A percentile compares a stretch with the other conserved stretches of the same genome.
Evolutionary conservation across 2,797 vertebrate species (phyloP).

Genomic region (Pseudochaenichthys georgianus): DNA sequence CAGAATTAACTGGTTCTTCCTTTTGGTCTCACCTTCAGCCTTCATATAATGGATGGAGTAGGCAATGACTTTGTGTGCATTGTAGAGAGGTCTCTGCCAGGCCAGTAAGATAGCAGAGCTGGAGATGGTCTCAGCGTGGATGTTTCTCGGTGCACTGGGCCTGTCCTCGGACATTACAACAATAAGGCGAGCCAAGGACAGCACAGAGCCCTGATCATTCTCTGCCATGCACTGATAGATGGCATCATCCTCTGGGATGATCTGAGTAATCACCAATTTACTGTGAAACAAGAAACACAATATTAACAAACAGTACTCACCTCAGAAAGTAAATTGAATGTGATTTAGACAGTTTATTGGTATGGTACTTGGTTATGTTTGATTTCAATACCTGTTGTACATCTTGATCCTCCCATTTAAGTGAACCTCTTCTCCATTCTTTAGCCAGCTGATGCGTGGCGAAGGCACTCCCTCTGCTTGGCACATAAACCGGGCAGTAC

Average conservation of each 20-base stretch:
- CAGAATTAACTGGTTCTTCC: background rate
- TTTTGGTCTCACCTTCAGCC: slow-evolving; percentile 91
- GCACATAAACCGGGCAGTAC: slow-evolving; percentile 96
- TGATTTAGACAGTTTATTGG: background rate
- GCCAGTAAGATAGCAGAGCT: slow-evolving; percentile 98
- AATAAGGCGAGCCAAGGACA: slow-evolving; percentile 92
- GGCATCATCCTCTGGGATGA: slow-evolving; percentile 97
- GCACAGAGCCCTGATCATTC: slow-evolving; percentile 90
- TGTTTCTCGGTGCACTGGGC: slow-evolving; percentile 93
- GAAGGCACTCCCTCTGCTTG: slow-evolving; percentile 92
- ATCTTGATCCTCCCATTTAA: slow-evolving; percentile 98
- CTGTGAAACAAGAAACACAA: slow-evolving; percentile 71
- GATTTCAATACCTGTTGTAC: slow-evolving; percentile 91
- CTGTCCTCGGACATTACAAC: slow-evolving; percentile 98
- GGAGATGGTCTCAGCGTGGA: slow-evolving; percentile 96
- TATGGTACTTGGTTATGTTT: background rate
- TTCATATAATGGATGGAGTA: slow-evolving; percentile 99
- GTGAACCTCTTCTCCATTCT: slow-evolving; percentile 93
- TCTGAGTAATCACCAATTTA: slow-evolving; percentile 99
- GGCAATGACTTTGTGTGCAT: slow-evolving; percentile 96
- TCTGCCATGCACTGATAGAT: slow-evolving; percentile 98
- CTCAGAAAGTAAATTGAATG: background rate
- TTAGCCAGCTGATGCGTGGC: slow-evolving; percentile 95
- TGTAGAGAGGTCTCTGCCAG: slow-evolving; percentile 96
- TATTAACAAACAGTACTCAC: slow-evolving; percentile 5